Evolutionary conservation across 2,888 invertebrate genomes (phyloP), one percentile per base, ranked within the genome.

Genomic region (Cheilosia urbana): DNA sequence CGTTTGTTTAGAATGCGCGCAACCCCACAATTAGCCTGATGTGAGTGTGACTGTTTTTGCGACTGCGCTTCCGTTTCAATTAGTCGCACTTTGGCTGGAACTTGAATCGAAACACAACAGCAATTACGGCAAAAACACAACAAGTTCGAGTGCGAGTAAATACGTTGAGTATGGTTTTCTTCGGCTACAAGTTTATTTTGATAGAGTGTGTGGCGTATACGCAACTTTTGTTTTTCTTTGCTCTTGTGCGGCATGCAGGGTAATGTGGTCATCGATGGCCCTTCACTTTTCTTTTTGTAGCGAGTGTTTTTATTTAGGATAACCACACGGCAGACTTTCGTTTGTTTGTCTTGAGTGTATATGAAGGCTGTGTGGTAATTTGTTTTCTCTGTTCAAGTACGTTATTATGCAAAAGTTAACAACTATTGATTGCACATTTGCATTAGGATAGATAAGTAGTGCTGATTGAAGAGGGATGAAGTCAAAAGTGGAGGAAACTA

Each of bases 61-160:
- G 84, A 84, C 80, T 84, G 80, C 84, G 84, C 80, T 84, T 84
- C 80, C 84, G 84, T 71, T 80, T 84, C 75, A 80, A 71, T 76
- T 71, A 42, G 71, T 71, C 80, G 76, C 58, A 69, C 57, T 58
- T 76, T 27, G 49, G 19, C 63, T 75, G 79, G 75, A 84, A 62
- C 11, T 11, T 11, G 6, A 21, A 37, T 1, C 58, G 19, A 73
- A 79, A 42, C 69, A 53, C 30, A 79, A 71, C 47, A 57, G 71
- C 47, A 65, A 17, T 27, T 51, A 19, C 65, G 37, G 47, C 71
- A 34, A n/a, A 42, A 60, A 51, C 13, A 21, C 65, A 27, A 68
- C 6, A 34, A 24, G 51, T 51, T 27, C 24, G 51, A 24, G 11
- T 15, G 17, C 51, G 51, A 51, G 19, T 7, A 17, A 27, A 4